phyloP scores from a whole-genome alignment of 2,113 vertebrate species.

The Caranx melampygus region DNA sequence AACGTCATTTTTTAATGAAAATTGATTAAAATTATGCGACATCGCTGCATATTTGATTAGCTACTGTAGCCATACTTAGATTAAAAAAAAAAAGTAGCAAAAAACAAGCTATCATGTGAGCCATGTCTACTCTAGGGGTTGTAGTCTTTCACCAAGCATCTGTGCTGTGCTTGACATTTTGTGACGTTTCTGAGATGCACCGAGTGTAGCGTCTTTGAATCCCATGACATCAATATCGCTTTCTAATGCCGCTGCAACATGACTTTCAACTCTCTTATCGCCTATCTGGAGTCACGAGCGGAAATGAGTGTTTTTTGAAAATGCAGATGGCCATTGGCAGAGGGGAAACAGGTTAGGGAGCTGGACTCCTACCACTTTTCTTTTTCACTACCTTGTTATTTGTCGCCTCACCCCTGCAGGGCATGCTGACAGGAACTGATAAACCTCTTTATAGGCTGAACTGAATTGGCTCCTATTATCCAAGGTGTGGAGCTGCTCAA shows the following conservation, averaged over 20 bases:
- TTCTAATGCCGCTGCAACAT: slow-evolving; percentile 58
- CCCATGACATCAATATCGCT: slow-evolving; percentile 61
- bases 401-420: slow-evolving; percentile 81
- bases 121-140: neutral
- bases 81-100: too few species aligned
- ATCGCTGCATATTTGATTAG: neutral
- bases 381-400: slow-evolving; percentile 82
- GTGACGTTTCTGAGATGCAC: slow-evolving; percentile 41
- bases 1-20: neutral
- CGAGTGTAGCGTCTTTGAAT: slow-evolving; percentile 39
- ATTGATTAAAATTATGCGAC: neutral
- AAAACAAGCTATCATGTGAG: neutral
- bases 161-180: slow-evolving; percentile 53
- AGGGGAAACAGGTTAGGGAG: slow-evolving; percentile 74
- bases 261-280: slow-evolving; percentile 66
- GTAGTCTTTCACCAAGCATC: slow-evolving; percentile 28
- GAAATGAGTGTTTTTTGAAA: slow-evolving; percentile 77
- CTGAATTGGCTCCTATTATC: slow-evolving; percentile 85
- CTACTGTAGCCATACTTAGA: neutral
- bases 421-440: slow-evolving; percentile 84
- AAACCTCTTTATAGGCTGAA: slow-evolving; percentile 84
- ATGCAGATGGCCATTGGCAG: slow-evolving; percentile 78
- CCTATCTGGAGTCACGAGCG: slow-evolving; percentile 62
- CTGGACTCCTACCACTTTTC: slow-evolving; percentile 76
- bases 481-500: slow-evolving; percentile 83